Percentiles rank a stretch among this genome's conserved stretches.
Conservation (phyloP, 1,140 invertebrate species). For the Drosophila pruinosa region DNA sequence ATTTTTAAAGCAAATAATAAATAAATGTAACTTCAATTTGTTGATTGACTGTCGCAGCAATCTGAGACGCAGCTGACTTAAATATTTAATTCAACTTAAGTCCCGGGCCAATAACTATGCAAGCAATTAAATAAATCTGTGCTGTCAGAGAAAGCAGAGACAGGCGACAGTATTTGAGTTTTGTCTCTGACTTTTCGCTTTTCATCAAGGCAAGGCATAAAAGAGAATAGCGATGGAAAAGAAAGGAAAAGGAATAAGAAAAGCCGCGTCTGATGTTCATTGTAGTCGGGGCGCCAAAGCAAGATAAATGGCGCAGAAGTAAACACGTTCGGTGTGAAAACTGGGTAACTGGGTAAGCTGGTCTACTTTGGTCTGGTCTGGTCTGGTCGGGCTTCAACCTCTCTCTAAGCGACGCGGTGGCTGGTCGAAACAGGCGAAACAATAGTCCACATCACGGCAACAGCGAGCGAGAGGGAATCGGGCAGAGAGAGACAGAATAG, state of each 20-base stretch:
- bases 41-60: background rate
- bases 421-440: slow-evolving; percentile 48
- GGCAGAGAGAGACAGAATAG: background rate
- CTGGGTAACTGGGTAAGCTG: slow-evolving; percentile 24
- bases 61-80: background rate
- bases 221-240: slow-evolving; percentile 26
- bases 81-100: slow-evolving; percentile 1
- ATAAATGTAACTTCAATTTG: background rate
- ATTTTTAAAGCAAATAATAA: background rate
- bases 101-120: slow-evolving; percentile 3
- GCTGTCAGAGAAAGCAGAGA: background rate
- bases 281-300: slow-evolving; percentile 74
- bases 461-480: background rate
- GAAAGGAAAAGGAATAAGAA: slow-evolving; percentile 17
- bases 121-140: slow-evolving; percentile 26
- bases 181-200: slow-evolving; percentile 41
- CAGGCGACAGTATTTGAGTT: slow-evolving; percentile 30
- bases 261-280: slow-evolving; percentile 24
- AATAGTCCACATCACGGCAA: slow-evolving; percentile 48
- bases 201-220: background rate
- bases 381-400: background rate
- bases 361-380: no score
- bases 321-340: slow-evolving; percentile 77
- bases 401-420: background rate
- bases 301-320: slow-evolving; percentile 77